These are phyloP conservation scores for Cartodere bifasciata DNA, from an alignment of 2,888 invertebrate genomes.

Conservation along the genomic window DNA sequence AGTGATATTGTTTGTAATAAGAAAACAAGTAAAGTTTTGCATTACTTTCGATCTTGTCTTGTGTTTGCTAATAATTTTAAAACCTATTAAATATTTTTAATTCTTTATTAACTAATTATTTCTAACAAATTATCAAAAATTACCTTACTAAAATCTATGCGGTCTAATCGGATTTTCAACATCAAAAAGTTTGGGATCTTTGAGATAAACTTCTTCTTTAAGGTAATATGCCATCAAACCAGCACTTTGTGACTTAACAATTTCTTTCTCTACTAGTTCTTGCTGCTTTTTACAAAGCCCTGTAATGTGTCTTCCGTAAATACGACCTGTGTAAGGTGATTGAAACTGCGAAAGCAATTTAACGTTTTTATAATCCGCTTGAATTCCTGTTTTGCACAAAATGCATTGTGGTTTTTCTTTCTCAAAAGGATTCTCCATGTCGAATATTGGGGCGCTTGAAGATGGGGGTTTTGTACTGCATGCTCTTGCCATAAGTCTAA, in stretches of 20 bases:
- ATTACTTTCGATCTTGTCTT: too few species aligned
- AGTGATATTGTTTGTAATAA: too few species aligned
- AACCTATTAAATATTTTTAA: too few species aligned
- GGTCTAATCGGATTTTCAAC: conserved; percentile 70
- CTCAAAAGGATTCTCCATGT: conserved; percentile 69
- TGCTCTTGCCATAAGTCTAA: too few species aligned
- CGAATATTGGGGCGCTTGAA: conserved; percentile 40
- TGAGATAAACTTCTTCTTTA: conserved; percentile 66
- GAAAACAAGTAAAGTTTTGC: too few species aligned
- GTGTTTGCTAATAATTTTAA: too few species aligned
- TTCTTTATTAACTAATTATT: too few species aligned
- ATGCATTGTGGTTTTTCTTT: conserved; percentile 63
- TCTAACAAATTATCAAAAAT: too few species aligned
- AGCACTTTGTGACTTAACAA: conserved; percentile 59
- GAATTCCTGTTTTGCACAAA: conserved; percentile 70
- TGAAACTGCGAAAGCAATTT: conserved; percentile 89
- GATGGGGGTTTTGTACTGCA: too few species aligned
- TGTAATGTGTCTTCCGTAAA: conserved; percentile 88
- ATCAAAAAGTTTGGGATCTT: conserved; percentile 86
- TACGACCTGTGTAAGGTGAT: conserved; percentile 84
- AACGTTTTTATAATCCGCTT: conserved; percentile 82
- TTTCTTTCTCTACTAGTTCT: conserved; percentile 55
- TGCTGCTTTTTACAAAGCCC: conserved; percentile 82
- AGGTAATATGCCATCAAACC: conserved; percentile 75
- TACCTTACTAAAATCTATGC: conserved; percentile 62